Percentiles rank a stretch among this genome's conserved stretches.
Evolutionary conservation across 2,888 invertebrate species (phyloP).

Genomic region (Cheilosia vernalis): DNA sequence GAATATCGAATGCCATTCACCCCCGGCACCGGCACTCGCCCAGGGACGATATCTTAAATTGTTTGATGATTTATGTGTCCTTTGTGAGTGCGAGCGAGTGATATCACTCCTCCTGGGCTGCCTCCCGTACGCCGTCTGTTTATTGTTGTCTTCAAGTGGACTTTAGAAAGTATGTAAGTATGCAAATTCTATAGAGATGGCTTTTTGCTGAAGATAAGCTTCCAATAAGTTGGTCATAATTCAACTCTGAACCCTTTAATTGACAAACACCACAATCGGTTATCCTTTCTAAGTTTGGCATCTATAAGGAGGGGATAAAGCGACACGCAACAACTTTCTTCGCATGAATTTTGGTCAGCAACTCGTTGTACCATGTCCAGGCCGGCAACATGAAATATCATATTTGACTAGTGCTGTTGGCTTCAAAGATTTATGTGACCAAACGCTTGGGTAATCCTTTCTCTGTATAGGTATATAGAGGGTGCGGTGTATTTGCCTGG

Average conservation of each 20-base stretch:
- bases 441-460: conserved; percentile 25
- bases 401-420: conserved; percentile 44
- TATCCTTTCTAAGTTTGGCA: conserved; percentile 46
- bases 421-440: conserved; percentile 47
- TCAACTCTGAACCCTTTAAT: conserved; percentile 70
- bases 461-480: not conserved
- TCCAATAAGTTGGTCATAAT: conserved; percentile 72
- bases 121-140: not conserved
- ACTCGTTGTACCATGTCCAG: conserved; percentile 11
- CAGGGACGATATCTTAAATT: conserved; percentile 57
- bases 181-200: conserved; percentile 62
- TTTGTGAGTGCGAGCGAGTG: conserved; percentile 33
- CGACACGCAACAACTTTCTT: conserved; percentile 1
- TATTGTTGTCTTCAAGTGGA: conserved; percentile 18
- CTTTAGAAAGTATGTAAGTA: conserved; percentile 33
- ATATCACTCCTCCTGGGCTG: conserved; percentile 27
- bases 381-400: conserved; percentile 30
- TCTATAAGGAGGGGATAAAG: not conserved
- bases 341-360: conserved; percentile 22
- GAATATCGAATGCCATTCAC: conserved; percentile 15
- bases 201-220: conserved; percentile 63
- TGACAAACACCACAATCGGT: conserved; percentile 58
- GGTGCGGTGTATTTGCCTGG: conserved; percentile 13
- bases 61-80: conserved; percentile 69
- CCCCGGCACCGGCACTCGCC: conserved; percentile 6